Percentiles rank a stretch among this genome's conserved stretches.
Conservation (phyloP, 2,113 vertebrate species). For the Lepisosteus oculatus region DNA sequence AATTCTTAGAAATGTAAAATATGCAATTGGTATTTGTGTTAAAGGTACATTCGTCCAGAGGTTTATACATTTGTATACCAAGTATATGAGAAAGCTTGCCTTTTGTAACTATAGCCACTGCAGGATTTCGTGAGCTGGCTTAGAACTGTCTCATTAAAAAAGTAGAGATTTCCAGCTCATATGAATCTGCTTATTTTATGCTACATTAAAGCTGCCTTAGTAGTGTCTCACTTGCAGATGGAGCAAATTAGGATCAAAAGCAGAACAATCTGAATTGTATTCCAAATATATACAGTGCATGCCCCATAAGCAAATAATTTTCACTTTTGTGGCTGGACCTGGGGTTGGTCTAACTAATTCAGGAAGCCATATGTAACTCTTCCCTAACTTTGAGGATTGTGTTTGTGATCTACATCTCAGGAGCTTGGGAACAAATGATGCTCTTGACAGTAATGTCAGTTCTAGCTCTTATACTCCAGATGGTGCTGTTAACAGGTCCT, state of each 20-base stretch:
- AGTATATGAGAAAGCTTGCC: no score
- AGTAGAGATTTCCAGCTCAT: neutral
- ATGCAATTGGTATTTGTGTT: no score
- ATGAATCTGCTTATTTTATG: conserved; percentile 32
- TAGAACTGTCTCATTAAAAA: no score
- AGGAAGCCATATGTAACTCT: conserved; percentile 14
- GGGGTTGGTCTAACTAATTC: conserved; percentile 15
- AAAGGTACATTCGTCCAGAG: no score
- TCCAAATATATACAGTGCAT: conserved; percentile 23
- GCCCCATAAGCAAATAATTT: conserved; percentile 23
- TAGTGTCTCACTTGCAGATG: conserved; percentile 35
- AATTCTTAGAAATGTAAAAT: no score
- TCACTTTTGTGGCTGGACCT: conserved; percentile 13
- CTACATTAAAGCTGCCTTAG: conserved; percentile 24
- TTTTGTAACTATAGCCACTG: no score
- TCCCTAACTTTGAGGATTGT: neutral
- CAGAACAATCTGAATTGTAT: conserved; percentile 17
- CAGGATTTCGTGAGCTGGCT: no score
- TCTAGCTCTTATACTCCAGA: no score
- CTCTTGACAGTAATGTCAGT: no score
- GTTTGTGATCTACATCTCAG: neutral
- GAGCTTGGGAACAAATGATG: neutral
- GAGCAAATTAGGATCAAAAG: conserved; percentile 32
- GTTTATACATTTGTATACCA: no score
- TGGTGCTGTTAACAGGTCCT: no score